phyloP scores from a whole-genome alignment of 2,113 vertebrate genomes.

The Anas platyrhynchos region DNA sequence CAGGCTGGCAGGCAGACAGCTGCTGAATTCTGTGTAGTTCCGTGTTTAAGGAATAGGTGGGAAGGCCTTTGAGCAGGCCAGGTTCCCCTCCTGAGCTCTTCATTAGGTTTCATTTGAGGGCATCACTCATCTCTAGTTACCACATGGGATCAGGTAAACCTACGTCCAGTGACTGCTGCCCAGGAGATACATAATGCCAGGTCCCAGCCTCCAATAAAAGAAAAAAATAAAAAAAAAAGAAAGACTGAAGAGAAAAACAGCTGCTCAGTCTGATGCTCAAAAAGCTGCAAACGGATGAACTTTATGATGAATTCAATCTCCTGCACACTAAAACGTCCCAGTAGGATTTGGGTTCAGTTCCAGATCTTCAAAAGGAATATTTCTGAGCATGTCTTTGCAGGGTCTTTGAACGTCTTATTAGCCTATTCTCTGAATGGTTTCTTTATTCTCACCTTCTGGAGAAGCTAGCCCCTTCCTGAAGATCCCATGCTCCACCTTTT shows the following conservation, averaged over 20 bases:
- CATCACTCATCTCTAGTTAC: neutral
- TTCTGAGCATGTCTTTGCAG: neutral
- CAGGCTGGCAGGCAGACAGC: conserved; percentile 21
- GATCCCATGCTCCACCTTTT: neutral
- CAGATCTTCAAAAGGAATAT: neutral
- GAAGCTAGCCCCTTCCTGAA: neutral
- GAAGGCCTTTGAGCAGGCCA: conserved; percentile 14
- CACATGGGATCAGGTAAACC: neutral
- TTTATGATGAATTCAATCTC: neutral
- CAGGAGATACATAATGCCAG: conserved; percentile 16
- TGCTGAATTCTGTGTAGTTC: neutral
- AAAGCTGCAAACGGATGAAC: neutral
- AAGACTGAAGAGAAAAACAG: neutral
- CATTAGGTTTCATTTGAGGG: conserved; percentile 38
- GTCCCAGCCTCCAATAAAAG: neutral
- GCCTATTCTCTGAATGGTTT: neutral
- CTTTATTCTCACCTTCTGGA: neutral
- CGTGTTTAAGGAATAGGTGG: conserved; percentile 34
- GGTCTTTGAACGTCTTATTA: neutral
- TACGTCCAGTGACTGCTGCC: neutral
- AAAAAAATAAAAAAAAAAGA: neutral
- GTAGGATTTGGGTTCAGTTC: neutral
- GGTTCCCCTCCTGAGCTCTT: neutral
- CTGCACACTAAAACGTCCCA: neutral
- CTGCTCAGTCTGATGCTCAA: neutral